These are phyloP conservation scores for Ips typographus DNA, from an alignment of 1,140 invertebrate genomes.

Conservation along the genomic window DNA sequence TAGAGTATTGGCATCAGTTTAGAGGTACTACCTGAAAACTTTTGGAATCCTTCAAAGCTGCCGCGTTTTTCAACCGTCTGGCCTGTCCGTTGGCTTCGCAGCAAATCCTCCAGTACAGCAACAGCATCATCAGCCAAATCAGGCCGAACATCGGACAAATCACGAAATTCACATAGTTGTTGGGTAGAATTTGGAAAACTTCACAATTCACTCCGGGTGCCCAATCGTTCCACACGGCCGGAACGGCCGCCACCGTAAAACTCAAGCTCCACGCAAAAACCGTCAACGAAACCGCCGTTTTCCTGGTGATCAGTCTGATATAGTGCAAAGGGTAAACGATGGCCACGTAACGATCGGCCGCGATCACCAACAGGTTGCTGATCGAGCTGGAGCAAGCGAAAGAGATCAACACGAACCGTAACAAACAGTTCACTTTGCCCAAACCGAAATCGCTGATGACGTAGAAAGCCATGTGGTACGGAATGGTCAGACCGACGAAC, in stretches of 20 bases:
- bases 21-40: conserved; percentile 61
- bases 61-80: conserved; percentile 58
- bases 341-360: conserved; percentile 79
- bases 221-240: conserved; percentile 74
- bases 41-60: conserved; percentile 60
- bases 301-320: conserved; percentile 65
- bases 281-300: conserved; percentile 61
- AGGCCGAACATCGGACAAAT: conserved; percentile 67
- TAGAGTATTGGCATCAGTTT: too few relatives aligned
- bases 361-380: conserved; percentile 79
- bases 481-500: conserved; percentile 69
- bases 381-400: conserved; percentile 75
- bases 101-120: conserved; percentile 75
- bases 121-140: conserved; percentile 69
- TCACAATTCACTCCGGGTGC: conserved; percentile 43
- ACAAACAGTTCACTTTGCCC: conserved; percentile 61
- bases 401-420: conserved; percentile 70
- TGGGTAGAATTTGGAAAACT: conserved; percentile 52
- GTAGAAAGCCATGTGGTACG: conserved; percentile 74
- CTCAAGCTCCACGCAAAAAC: conserved; percentile 64
- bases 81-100: conserved; percentile 68
- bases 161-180: conserved; percentile 64
- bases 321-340: conserved; percentile 81
- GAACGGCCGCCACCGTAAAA: conserved; percentile 62
- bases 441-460: conserved; percentile 59